Conservation (phyloP, 2,797 vertebrate species). For the Sarcophilus harrisii region DNA sequence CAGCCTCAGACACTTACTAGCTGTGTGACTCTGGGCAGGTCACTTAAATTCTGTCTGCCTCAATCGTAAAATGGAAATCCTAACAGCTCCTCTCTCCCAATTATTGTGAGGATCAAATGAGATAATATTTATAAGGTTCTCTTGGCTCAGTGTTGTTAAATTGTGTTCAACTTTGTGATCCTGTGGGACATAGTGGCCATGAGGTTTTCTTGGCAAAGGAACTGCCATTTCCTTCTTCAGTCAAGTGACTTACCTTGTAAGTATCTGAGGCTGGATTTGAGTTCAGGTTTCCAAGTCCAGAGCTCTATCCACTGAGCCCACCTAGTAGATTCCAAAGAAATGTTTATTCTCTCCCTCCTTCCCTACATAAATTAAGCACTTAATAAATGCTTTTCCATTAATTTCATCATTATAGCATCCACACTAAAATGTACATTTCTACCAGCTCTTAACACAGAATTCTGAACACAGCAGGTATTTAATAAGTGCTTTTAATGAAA, state of each 20-base stretch:
- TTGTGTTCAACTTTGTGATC: background rate
- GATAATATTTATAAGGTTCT: background rate
- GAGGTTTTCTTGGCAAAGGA: background rate
- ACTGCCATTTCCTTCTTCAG: background rate
- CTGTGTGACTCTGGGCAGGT: no score
- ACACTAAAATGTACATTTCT: background rate
- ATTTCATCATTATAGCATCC: background rate
- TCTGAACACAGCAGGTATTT: background rate
- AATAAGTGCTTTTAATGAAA: background rate
- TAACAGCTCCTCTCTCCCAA: background rate
- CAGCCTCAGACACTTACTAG: fast-evolving
- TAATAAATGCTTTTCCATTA: background rate
- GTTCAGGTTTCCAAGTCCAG: background rate
- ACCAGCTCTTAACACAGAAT: background rate
- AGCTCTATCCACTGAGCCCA: background rate
- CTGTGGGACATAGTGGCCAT: background rate
- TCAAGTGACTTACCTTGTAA: background rate
- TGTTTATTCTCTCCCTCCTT: background rate
- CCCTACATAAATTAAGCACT: background rate
- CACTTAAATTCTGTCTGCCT: background rate
- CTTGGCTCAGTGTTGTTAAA: background rate
- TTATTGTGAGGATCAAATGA: background rate
- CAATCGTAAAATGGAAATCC: background rate
- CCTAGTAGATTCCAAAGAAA: background rate
- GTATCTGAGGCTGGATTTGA: background rate